A percentile compares a stretch with the other conserved stretches of the same genome.
phyloP scores from a whole-genome alignment of 2,888 invertebrate species.

The Aphodius sticticus region DNA sequence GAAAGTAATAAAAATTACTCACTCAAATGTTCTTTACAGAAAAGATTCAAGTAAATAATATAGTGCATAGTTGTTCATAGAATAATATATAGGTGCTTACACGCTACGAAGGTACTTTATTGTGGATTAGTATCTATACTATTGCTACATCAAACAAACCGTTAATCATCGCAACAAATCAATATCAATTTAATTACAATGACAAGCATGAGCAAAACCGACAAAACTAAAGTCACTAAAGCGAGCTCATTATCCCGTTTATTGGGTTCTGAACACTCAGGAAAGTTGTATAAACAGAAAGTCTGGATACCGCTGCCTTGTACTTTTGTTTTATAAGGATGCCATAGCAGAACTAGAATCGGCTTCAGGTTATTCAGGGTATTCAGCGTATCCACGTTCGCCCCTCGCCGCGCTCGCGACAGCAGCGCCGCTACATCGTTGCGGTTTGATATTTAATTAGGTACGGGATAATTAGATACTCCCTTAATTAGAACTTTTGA shows the following conservation, averaged over 20 bases:
- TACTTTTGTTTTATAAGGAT: slow-evolving; percentile 58
- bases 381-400: slow-evolving; percentile 51
- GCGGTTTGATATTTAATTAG: slow-evolving; percentile 60
- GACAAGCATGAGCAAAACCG: neutral
- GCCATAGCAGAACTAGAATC: slow-evolving; percentile 47
- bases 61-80: no score
- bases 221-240: neutral
- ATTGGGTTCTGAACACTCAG: slow-evolving; percentile 57
- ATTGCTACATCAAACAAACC: no score
- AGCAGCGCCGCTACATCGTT: slow-evolving; percentile 32
- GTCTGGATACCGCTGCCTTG: slow-evolving; percentile 55
- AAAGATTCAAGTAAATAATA: no score
- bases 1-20: no score
- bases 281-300: slow-evolving; percentile 57
- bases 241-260: slow-evolving; percentile 55
- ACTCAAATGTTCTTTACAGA: no score
- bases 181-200: no score
- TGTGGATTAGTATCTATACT: no score
- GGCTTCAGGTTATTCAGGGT: neutral
- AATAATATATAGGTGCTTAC: no score
- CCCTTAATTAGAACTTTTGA: slow-evolving; percentile 60
- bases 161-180: no score
- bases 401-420: neutral
- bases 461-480: slow-evolving; percentile 59
- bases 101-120: no score